Percentiles rank a stretch among this genome's conserved stretches.
Conservation (phyloP, 2,888 invertebrate genomes). For the Scrobipalpa atriplicella region DNA sequence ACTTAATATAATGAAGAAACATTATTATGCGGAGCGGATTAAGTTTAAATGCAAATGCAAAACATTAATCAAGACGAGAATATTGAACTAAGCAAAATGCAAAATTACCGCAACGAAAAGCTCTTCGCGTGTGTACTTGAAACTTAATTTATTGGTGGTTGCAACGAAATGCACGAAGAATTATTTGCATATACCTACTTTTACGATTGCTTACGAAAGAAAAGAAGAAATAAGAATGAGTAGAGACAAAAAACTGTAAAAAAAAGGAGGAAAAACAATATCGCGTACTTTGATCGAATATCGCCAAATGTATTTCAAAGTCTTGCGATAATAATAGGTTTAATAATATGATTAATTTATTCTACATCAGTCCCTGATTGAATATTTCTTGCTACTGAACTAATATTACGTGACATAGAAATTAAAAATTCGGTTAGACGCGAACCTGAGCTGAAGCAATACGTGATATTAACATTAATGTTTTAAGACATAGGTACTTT, state of each 20-base stretch:
- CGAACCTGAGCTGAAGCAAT: not conserved
- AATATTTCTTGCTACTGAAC: not conserved
- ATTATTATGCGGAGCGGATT: not conserved
- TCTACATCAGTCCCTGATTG: not conserved
- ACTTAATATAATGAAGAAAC: not conserved
- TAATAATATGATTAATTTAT: not conserved
- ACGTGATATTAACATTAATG: not conserved
- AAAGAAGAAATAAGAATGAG: no score
- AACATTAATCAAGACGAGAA: constrained; percentile 14
- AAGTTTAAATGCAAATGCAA: constrained; percentile 3
- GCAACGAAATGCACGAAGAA: constrained; percentile 3
- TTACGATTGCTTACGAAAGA: not conserved
- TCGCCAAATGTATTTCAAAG: no score
- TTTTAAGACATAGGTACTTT: not conserved
- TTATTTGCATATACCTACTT: not conserved
- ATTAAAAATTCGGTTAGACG: not conserved
- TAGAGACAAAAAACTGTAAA: no score
- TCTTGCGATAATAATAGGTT: no score
- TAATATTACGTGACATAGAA: constrained; percentile 3
- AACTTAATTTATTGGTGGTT: constrained; percentile 16
- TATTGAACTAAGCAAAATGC: not conserved
- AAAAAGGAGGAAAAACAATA: no score
- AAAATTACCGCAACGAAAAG: constrained; percentile 12
- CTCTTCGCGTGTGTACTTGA: constrained; percentile 15
- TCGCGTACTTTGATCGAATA: no score